Evolutionary conservation across 1,140 invertebrate species (phyloP), one percentile per base, ranked within the genome.

Genomic region (Ceratitis capitata): DNA sequence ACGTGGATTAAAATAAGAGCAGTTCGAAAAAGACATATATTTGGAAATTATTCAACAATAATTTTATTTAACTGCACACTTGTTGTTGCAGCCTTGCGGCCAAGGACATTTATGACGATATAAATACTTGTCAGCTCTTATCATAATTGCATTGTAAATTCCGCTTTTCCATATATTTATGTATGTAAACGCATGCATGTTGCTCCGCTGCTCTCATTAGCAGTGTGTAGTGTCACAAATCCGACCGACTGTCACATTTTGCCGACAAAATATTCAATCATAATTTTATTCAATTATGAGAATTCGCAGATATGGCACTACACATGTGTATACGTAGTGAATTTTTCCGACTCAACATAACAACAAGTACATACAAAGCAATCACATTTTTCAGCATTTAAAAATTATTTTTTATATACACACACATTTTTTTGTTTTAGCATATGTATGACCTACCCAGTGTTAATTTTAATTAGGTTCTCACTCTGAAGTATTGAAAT

Each of bases 61-160:
- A 78, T 45, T 42, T 16, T 45, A 45, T 78, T 78, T 78, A 45
- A 23, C 32, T 7, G 4, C n/a, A 78, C 9, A 45, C 45, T 78
- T 78, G 51, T 42, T 23, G 7, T 42, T 74, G 4, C 12, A 32
- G 14, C 53, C 16, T 69, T 78, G 10, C 23, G 69, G 7, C 39
- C 69, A 78, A 78, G 35, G 19, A 45, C 39, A 78, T 45, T 35
- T 64, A 9, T 19, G 45, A 78, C 45, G 69, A n/a, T 39, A 45
- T 78, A 12, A 78, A 78, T 78, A 47, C 39, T 78, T 78, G 69
- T 45, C 69, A 78, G 69, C 69, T 78, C 69, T 78, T 78, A 78
- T 78, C 69, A 78, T 78, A 78, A 78, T 78, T 78, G 39, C 69
- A 78, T 45, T 35, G 69, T 78, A 45, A 78, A 78, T 45, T 78